Evolutionary conservation across 2,113 vertebrate genomes (phyloP), one percentile per base, ranked within the genome.

Genomic region (Halcyon senegalensis): DNA sequence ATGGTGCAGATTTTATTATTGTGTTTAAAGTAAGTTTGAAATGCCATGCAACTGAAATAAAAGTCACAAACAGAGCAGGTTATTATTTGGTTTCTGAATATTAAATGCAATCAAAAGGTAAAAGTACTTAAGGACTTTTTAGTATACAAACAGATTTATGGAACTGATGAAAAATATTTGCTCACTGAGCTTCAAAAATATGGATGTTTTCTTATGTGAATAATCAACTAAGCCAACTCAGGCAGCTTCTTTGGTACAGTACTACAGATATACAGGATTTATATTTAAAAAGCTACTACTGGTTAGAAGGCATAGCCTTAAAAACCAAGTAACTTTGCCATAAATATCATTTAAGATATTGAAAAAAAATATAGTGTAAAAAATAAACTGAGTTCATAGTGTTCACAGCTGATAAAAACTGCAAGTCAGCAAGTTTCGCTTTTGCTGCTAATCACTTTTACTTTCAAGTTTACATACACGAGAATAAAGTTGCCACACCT

Each of bases 51-150:
- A 90, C 50, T 67, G 64, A 95, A 96, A 97, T 91, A 94, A 97
- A 96, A 94, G 97, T 79, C 84, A 93, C 72, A 94, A 87, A 43
- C 72, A 68, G 63, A 90, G 80, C n/a, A 92, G 27, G 9, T 15
- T 59, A 74, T 74, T 84, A 25, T 84, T 90, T 97, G 94, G 39
- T 75, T 97, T 97, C 90, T 96, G 94, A 96, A 95, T 96, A 94
- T 87, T 94, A 97, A 96, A 97, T 85, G 46, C 48, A 97, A 87
- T 93, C 86, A 96, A 81, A 96, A 86, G 63, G 48, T 76, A 96
- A 85, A 58, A 72, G 80, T 81, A 81, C 56, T 87, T 92, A 92
- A 23, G 90, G 93, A 96, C 96, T 97, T 63, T 97, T 94, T 83
- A 81, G 78, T 37, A 76, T 92, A 84, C 60, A 96, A 90, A 89